phyloP scores from a whole-genome alignment of 2,888 invertebrate species.

The Hymenopus coronatus region DNA sequence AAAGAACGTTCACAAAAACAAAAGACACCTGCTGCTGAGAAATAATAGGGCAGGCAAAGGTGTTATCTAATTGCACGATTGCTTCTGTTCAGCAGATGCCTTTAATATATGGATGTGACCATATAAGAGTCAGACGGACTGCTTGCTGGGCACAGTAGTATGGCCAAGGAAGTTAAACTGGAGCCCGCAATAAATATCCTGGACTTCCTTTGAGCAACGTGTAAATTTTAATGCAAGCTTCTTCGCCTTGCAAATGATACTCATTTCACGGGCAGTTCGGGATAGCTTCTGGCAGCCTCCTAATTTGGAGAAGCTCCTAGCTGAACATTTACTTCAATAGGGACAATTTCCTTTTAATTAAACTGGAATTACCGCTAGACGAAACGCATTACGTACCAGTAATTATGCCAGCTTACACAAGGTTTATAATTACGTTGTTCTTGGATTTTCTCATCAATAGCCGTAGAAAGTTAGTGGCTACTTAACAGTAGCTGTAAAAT shows the following conservation, averaged over 20 bases:
- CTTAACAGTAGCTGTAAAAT: too few relatives aligned
- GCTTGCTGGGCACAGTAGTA: neutral
- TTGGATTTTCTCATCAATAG: too few relatives aligned
- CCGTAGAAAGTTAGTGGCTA: too few relatives aligned
- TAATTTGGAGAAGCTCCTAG: neutral
- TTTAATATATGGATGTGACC: neutral
- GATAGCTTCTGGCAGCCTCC: neutral
- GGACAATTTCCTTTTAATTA: neutral
- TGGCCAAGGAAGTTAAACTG: neutral
- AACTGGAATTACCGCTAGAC: neutral
- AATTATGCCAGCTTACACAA: too few relatives aligned
- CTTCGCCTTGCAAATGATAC: neutral
- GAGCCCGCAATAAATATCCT: neutral
- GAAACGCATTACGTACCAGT: too few relatives aligned
- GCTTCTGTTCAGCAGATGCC: neutral
- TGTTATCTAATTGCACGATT: neutral
- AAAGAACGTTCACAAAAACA: neutral
- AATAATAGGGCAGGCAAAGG: neutral
- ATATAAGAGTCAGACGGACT: neutral
- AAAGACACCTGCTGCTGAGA: neutral
- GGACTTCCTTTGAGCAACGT: neutral
- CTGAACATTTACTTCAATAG: neutral
- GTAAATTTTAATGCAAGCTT: neutral
- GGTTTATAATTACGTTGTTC: too few relatives aligned
- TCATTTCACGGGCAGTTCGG: neutral